phyloP scores from a whole-genome alignment of 2,113 vertebrate genomes.

The Syrrhaptes paradoxus region DNA sequence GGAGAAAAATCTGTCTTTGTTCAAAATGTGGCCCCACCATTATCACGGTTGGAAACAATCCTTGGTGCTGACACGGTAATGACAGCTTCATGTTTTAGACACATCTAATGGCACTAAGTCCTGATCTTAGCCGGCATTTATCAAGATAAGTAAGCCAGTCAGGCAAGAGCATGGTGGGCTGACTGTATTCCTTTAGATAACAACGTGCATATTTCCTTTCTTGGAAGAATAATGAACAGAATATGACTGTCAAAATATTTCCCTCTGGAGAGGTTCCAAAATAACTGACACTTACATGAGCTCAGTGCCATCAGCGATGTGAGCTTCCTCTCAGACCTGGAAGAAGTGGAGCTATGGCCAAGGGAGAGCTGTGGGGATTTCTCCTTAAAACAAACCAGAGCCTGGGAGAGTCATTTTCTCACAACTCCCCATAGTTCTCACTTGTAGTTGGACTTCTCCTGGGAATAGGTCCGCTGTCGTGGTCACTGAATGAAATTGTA shows the following conservation, averaged over 20 bases:
- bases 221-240: conserved; percentile 44
- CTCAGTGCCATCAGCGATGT: neutral
- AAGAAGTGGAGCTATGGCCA: neutral
- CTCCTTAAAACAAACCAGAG: neutral
- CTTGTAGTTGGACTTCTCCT: neutral
- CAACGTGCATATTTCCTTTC: conserved; percentile 23
- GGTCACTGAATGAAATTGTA: neutral
- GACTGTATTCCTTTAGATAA: conserved; percentile 48
- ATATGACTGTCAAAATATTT: conserved; percentile 61
- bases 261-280: conserved; percentile 37
- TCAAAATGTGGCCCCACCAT: conserved; percentile 38
- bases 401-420: neutral
- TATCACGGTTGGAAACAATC: conserved; percentile 55
- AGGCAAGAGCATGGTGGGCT: conserved; percentile 51
- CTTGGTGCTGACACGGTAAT: conserved; percentile 61
- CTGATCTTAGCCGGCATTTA: conserved; percentile 62
- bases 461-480: neutral
- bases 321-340: conserved; percentile 2
- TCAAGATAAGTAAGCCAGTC: conserved; percentile 65
- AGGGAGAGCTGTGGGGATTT: neutral
- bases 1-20: conserved; percentile 48
- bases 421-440: neutral
- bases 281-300: conserved; percentile 41
- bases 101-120: conserved; percentile 59
- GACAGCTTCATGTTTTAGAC: conserved; percentile 67